Percentiles rank a stretch among this genome's conserved stretches.
phyloP scores from a whole-genome alignment of 2,113 vertebrate species.

The Cnemophilus loriae region DNA sequence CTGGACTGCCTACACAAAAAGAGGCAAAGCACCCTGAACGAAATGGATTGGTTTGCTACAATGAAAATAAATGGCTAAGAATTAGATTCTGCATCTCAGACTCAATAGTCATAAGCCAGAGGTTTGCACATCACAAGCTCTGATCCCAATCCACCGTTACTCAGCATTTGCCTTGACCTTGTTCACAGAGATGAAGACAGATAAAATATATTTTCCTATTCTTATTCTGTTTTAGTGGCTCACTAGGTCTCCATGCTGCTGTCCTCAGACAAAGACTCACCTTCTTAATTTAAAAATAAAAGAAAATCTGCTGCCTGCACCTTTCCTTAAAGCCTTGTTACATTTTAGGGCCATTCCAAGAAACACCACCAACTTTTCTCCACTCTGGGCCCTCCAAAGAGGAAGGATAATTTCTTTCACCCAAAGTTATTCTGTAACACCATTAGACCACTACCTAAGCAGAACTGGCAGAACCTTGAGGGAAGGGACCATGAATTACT shows the following conservation, averaged over 20 bases:
- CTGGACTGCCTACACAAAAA: background rate
- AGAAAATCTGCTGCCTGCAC: background rate
- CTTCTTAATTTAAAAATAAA: background rate
- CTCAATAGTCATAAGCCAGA: background rate
- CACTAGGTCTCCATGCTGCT: background rate
- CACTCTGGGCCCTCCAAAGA: background rate
- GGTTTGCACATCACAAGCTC: background rate
- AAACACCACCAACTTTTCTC: background rate
- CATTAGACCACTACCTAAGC: background rate
- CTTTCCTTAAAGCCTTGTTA: background rate
- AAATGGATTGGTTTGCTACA: background rate
- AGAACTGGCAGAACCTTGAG: background rate
- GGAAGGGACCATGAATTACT: background rate
- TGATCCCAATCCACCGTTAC: rapidly evolving
- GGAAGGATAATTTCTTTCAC: background rate
- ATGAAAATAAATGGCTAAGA: background rate
- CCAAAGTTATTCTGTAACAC: background rate
- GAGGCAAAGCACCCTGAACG: background rate
- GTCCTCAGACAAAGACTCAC: background rate
- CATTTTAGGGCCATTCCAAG: background rate
- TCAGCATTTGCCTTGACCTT: background rate
- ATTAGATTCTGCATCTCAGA: background rate
- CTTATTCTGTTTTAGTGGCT: background rate
- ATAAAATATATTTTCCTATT: background rate
- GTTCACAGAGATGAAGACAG: rapidly evolving